A percentile compares a stretch with the other conserved stretches of the same genome.
phyloP scores from a whole-genome alignment of 2,888 invertebrate genomes.

The Drosophila hamatofila region DNA sequence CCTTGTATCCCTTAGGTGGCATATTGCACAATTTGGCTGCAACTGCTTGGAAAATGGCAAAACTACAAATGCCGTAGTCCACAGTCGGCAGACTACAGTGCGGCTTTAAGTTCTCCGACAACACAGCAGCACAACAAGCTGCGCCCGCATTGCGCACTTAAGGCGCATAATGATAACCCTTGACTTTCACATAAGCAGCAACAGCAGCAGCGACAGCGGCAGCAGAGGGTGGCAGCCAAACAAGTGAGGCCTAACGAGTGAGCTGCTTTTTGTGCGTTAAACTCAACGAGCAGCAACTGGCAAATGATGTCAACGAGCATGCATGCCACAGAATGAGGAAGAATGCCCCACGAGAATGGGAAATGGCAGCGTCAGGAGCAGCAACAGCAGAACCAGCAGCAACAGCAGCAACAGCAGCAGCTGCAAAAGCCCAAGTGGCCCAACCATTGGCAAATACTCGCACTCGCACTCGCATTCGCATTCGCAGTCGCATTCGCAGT shows the following conservation, averaged over 20 bases:
- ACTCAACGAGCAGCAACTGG: slow-evolving; percentile 67
- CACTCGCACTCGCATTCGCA: slow-evolving; percentile 27
- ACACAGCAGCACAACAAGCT: slow-evolving; percentile 22
- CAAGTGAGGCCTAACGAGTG: slow-evolving; percentile 76
- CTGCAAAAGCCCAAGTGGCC: slow-evolving; percentile 44
- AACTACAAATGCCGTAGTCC: slow-evolving; percentile 32
- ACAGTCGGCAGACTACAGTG: neutral
- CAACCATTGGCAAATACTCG: slow-evolving; percentile 66
- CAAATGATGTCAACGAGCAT: slow-evolving; percentile 78
- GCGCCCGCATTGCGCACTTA: slow-evolving; percentile 40
- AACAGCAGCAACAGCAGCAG: slow-evolving; percentile 1
- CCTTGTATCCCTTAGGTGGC: slow-evolving; percentile 40
- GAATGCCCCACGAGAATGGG: slow-evolving; percentile 23
- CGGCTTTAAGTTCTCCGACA: slow-evolving; percentile 36
- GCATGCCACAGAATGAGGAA: slow-evolving; percentile 49
- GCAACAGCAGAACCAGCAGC: slow-evolving; percentile 7
- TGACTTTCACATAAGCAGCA: slow-evolving; percentile 66
- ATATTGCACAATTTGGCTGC: slow-evolving; percentile 66
- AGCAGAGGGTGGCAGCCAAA: slow-evolving; percentile 32
- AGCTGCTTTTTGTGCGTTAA: slow-evolving; percentile 73
- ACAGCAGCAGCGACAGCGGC: slow-evolving; percentile 10
- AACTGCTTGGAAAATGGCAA: slow-evolving; percentile 73
- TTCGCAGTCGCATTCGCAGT: slow-evolving; percentile 56
- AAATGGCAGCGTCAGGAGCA: neutral
- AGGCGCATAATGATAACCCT: slow-evolving; percentile 78